A percentile compares a stretch with the other conserved stretches of the same genome.
Conservation (phyloP, 1,140 invertebrate species). For the Anoplolepis gracilipes region DNA sequence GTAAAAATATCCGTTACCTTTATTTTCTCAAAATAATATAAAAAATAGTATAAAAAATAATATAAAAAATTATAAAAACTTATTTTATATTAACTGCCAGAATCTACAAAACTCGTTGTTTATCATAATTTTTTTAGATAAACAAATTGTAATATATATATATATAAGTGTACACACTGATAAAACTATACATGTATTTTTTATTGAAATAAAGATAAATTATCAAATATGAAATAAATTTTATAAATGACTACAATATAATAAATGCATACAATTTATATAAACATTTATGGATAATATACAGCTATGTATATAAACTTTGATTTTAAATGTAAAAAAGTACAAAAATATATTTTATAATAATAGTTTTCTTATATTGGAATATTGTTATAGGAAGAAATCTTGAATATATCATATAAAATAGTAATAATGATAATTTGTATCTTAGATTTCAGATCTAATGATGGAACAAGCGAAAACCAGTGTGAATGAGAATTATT, state of each 20-base stretch:
- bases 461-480: constrained; percentile 97
- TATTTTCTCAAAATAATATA: too few species aligned
- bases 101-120: too few species aligned
- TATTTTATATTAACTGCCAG: too few species aligned
- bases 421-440: neutral
- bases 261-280: neutral
- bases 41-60: too few species aligned
- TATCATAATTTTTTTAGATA: too few species aligned
- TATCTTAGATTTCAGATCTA: constrained; percentile 86
- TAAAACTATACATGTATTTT: neutral
- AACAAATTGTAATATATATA: too few species aligned
- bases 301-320: neutral
- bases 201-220: neutral
- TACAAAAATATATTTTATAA: constrained; percentile 47
- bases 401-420: constrained; percentile 14
- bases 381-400: neutral
- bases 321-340: constrained; percentile 7
- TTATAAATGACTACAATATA: neutral
- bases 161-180: too few species aligned
- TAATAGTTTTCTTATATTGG: neutral
- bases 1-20: too few species aligned
- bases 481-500: constrained; percentile 96
- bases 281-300: neutral
- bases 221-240: neutral
- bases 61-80: too few species aligned